phyloP scores from a whole-genome alignment of 2,888 invertebrate species.

The Phyllotreta striolata region DNA sequence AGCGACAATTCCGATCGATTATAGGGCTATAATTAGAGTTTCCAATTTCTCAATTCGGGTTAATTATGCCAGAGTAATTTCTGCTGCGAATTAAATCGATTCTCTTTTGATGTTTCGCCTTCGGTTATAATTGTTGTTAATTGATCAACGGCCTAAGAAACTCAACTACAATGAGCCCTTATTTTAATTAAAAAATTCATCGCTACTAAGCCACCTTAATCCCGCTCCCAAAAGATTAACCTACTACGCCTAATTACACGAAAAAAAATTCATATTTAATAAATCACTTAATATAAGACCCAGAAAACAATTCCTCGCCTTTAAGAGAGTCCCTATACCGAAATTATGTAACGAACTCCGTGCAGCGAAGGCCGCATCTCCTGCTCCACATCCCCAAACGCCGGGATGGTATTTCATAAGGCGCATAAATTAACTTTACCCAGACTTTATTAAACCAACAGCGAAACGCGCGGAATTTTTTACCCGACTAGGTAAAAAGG shows the following conservation, averaged over 20 bases:
- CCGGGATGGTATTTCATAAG: constrained; percentile 35
- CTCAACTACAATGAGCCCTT: neutral
- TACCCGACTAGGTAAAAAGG: neutral
- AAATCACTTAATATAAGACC: too few relatives aligned
- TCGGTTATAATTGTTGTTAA: constrained; percentile 4
- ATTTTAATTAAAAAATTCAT: neutral
- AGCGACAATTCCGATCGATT: constrained; percentile 7
- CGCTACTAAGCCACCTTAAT: too few relatives aligned
- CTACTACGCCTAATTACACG: too few relatives aligned
- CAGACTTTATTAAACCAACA: constrained; percentile 34
- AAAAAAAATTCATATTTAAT: too few relatives aligned
- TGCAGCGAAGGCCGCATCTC: constrained; percentile 32
- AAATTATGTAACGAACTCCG: constrained; percentile 35
- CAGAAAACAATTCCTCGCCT: too few relatives aligned
- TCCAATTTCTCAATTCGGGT: constrained; percentile 20
- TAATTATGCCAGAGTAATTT: constrained; percentile 10
- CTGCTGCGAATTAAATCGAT: constrained; percentile 15
- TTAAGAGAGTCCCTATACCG: constrained; percentile 24
- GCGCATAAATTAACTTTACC: constrained; percentile 35
- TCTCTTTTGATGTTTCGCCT: constrained; percentile 9
- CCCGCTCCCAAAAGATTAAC: too few relatives aligned
- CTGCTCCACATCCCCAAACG: constrained; percentile 27
- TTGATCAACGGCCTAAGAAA: neutral
- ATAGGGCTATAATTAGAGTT: constrained; percentile 25
- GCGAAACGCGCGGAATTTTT: constrained; percentile 31